phyloP scores from a whole-genome alignment of 2,797 vertebrate genomes.

The Crocodylus rhombifer region DNA sequence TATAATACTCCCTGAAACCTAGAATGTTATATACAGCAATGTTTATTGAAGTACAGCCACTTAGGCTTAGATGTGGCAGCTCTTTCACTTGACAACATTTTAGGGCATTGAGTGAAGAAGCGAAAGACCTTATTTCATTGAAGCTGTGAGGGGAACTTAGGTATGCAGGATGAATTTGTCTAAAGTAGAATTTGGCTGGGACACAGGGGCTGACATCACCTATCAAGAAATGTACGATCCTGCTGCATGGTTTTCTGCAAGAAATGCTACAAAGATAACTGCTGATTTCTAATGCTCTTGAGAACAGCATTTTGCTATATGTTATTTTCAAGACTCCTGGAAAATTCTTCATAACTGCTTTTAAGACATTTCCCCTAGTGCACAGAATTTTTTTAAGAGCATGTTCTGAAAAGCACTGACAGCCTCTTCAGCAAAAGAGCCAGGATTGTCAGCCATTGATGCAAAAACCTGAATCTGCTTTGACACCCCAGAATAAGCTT shows the following conservation, averaged over 20 bases:
- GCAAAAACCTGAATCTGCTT: conserved; percentile 79
- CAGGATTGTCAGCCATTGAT: conserved; percentile 78
- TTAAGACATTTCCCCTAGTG: conserved; percentile 71
- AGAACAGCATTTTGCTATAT: conserved; percentile 48
- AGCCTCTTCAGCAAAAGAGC: conserved; percentile 76
- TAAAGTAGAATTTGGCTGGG: conserved; percentile 43
- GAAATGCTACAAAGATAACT: conserved; percentile 12
- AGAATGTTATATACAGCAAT: neutral
- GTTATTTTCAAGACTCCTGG: conserved; percentile 69
- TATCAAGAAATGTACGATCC: conserved; percentile 56
- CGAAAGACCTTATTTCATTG: conserved; percentile 49
- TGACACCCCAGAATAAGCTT: conserved; percentile 80
- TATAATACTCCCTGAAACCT: neutral
- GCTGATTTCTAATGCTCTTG: conserved; percentile 60
- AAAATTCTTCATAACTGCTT: conserved; percentile 70
- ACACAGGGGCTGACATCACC: conserved; percentile 50
- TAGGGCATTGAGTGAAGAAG: conserved; percentile 20
- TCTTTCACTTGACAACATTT: neutral
- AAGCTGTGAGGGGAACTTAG: conserved; percentile 65
- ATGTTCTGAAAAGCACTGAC: conserved; percentile 79
- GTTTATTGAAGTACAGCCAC: neutral
- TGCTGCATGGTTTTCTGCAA: conserved; percentile 1
- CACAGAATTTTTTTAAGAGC: conserved; percentile 61
- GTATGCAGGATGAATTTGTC: conserved; percentile 59
- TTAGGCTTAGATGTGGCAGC: neutral